A percentile compares a stretch with the other conserved stretches of the same genome.
These are phyloP conservation scores for Ametastegia equiseti DNA, from an alignment of 2,888 invertebrate genomes.

Conservation along the genomic window DNA sequence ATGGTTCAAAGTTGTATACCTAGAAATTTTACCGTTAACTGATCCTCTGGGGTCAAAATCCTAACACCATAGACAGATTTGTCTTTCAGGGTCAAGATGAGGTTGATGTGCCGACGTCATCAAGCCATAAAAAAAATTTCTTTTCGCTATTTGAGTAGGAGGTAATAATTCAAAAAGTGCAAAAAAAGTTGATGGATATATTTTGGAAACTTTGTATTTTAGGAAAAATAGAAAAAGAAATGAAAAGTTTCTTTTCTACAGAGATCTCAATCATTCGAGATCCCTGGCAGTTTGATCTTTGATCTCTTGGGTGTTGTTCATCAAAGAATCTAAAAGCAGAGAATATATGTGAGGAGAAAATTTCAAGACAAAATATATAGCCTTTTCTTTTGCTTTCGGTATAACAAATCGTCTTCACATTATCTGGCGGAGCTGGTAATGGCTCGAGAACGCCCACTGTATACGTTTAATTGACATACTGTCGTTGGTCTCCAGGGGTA, in stretches of 20 bases:
- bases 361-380: not conserved
- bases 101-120: not conserved
- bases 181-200: not conserved
- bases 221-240: not conserved
- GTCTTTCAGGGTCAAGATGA: too few relatives aligned
- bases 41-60: not conserved
- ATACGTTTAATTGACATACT: conserved; percentile 17
- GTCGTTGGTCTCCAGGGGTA: conserved; percentile 11
- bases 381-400: not conserved
- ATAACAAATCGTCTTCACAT: not conserved
- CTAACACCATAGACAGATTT: conserved; percentile 36
- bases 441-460: not conserved
- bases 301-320: conserved; percentile 13
- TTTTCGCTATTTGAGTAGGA: not conserved
- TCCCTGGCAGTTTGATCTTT: conserved; percentile 9
- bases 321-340: not conserved
- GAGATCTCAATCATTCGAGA: not conserved
- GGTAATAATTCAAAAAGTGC: not conserved
- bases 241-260: not conserved
- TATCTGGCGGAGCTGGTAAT: not conserved
- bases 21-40: not conserved
- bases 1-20: not conserved
- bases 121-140: too few relatives aligned
- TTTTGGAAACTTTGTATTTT: not conserved
- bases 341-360: not conserved